Evolutionary conservation across 2,113 vertebrate species (phyloP), one percentile per base, ranked within the genome.

Genomic region (Nothocercus nigrocapillus): DNA sequence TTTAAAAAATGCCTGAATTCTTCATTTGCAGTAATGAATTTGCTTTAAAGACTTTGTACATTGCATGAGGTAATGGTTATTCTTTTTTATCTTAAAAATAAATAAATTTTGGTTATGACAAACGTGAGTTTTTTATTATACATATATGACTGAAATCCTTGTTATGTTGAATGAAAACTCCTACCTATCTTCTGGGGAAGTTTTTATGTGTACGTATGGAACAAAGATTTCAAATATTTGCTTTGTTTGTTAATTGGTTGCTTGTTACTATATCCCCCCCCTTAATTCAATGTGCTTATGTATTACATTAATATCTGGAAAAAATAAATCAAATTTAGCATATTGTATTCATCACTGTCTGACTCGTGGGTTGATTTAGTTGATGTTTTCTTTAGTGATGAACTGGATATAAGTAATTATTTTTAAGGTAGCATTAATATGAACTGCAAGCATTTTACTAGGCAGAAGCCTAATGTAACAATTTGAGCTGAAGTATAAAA

Each of bases 281-380:
- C 94, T 73, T 89, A 90, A 54, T 67, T 66, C 36, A 45, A 47
- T 0, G 63, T 97, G 88, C 92, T 96, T 66, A 76, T 92, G 88
- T 94, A 90, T 89, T 73, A 36, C 90, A 76, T 88, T 92, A 84
- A 93, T 89, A 84, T 89, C 90, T 94, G 93, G 89, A 87, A 94
- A 90, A 79, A 96, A 96, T 96, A 97, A 96, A 97, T 62, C 34
- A 93, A 77, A 63, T 87, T 97, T 92, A 95, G 94, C 86, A 45
- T 87, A 92, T 66, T 89, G 45, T 59, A 68, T 92, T 93, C 86
- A 66, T 85, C 49, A 32, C 58, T 1, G 2, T 63, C 51, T 86
- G 80, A 64, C 42, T 79, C 73, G 40, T 73, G 59, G 58, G 40
- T 68, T 84, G 80, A 68, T 83, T 90, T 69, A 56, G 73, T 34